Evolutionary conservation across 2,888 invertebrate genomes (phyloP).

Genomic region (Ennomos quercinarius): DNA sequence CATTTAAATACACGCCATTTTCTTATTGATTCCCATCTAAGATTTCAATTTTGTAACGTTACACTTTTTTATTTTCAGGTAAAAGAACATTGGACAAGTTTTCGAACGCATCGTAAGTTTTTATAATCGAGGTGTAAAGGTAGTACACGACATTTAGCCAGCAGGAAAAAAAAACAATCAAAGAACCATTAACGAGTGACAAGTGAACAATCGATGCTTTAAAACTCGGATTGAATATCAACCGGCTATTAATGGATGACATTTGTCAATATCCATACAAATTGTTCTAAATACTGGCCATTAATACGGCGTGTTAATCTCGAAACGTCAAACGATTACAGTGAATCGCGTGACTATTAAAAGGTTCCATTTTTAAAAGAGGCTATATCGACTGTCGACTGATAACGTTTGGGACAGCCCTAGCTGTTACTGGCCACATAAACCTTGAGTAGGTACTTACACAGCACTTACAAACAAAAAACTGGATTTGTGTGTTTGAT

Average conservation of each 20-base stretch:
- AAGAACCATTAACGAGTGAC: slow-evolving; percentile 51
- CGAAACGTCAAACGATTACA: slow-evolving; percentile 71
- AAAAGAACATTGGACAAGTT: slow-evolving; percentile 36
- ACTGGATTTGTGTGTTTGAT: too few species aligned
- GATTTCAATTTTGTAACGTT: slow-evolving; percentile 17
- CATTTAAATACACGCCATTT: slow-evolving; percentile 36
- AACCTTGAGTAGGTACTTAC: not conserved
- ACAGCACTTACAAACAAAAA: too few species aligned
- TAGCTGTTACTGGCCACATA: slow-evolving; percentile 7
- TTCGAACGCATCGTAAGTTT: slow-evolving; percentile 9
- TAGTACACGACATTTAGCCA: slow-evolving; percentile 4
- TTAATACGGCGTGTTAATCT: slow-evolving; percentile 73
- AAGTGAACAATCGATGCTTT: slow-evolving; percentile 60
- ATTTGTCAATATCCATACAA: slow-evolving; percentile 76
- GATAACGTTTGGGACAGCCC: slow-evolving; percentile 28
- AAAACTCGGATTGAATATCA: slow-evolving; percentile 52
- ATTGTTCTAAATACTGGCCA: slow-evolving; percentile 63
- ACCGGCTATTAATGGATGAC: slow-evolving; percentile 61
- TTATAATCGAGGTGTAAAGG: not conserved
- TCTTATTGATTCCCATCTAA: slow-evolving; percentile 25
- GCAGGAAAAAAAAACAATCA: slow-evolving; percentile 25
- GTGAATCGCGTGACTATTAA: slow-evolving; percentile 74
- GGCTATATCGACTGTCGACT: slow-evolving; percentile 69
- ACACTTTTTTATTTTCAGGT: slow-evolving; percentile 60
- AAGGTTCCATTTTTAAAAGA: slow-evolving; percentile 77